Base-by-base conservation (phyloP, 2,113 vertebrate species). In the Apus apus region DNA sequence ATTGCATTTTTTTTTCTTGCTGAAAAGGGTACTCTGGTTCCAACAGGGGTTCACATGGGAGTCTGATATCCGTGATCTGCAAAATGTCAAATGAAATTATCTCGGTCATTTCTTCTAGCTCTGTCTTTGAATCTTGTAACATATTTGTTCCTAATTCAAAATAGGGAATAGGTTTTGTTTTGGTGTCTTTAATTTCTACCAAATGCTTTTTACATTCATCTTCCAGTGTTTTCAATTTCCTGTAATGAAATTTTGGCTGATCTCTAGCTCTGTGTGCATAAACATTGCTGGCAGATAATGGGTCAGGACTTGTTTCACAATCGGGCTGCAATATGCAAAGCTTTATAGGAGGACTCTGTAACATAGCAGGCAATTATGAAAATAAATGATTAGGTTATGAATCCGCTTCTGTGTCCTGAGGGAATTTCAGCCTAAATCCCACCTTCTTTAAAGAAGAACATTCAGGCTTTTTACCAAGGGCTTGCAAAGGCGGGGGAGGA, bases 161-260 rank as follows among this genome's bases (percentile, higher is more conserved):
- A 74, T 34, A 29, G 54, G 38, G 4, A 79, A 78, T 85, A 40
- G 30, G 75, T 78, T 91, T 65, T 2, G 5, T 77, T 95, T 78
- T 62, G 65, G 64, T 57, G 57, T 85, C 45, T 95, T 74, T 40
- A 34, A 89, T 88, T 91, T 89, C 71, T 75, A 90, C 53, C 60
- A 92, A 93, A 93, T 77, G 34, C 18, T 76, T 92, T 94, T 71
- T 68, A 56, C 58, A 87, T 94, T 78, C 38, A 58, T 94, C 73
- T 93, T 89, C 13, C 50, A 74, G 40, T 67, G 46, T 18, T 95
- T 96, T 86, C 3, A 38, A 87, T 94, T 96, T 96, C 83, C 94
- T 95, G 82, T 89, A 89, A 82, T 77, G 72, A 86, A 62, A 64
- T 85, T 95, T 95, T 89, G 89, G 79, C 84, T 93, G 48, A 92